A percentile compares a stretch with the other conserved stretches of the same genome.
These are phyloP conservation scores for Ichneumon xanthorius DNA, from an alignment of 2,888 invertebrate genomes.

Conservation along the genomic window DNA sequence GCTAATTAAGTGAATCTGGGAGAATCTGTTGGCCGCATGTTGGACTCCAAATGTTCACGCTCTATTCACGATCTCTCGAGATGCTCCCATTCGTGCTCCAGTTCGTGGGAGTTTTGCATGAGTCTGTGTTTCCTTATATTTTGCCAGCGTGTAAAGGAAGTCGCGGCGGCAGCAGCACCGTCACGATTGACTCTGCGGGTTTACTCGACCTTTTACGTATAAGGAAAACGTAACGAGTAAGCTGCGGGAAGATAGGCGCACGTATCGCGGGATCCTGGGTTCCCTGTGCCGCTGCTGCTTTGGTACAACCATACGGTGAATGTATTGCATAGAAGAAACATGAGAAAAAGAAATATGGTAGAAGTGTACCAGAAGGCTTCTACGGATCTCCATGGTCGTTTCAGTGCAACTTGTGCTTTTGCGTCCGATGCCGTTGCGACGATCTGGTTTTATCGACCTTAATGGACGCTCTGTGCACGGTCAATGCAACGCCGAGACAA, in stretches of 20 bases:
- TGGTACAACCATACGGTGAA: not conserved
- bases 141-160: constrained; percentile 12
- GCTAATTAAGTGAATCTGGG: constrained; percentile 43
- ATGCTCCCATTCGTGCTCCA: not conserved
- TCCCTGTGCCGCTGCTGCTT: not conserved
- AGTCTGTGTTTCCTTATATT: not conserved
- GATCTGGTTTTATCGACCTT: constrained; percentile 64
- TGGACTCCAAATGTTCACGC: not conserved
- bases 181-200: constrained; percentile 51
- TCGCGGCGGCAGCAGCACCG: not conserved
- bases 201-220: constrained; percentile 72
- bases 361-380: not conserved
- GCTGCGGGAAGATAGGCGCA: constrained; percentile 54
- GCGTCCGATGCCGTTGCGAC: constrained; percentile 5
- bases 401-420: not conserved
- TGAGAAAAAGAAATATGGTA: not conserved
- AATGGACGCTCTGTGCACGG: constrained; percentile 41
- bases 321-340: constrained; percentile 1
- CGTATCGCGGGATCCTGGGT: not conserved
- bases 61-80: not conserved
- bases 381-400: not conserved
- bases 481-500: constrained; percentile 13
- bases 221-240: constrained; percentile 79
- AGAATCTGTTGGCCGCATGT: constrained; percentile 7
- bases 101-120: constrained; percentile 2